Conservation (phyloP, 2,113 vertebrate genomes). For the Recurvirostra avosetta region DNA sequence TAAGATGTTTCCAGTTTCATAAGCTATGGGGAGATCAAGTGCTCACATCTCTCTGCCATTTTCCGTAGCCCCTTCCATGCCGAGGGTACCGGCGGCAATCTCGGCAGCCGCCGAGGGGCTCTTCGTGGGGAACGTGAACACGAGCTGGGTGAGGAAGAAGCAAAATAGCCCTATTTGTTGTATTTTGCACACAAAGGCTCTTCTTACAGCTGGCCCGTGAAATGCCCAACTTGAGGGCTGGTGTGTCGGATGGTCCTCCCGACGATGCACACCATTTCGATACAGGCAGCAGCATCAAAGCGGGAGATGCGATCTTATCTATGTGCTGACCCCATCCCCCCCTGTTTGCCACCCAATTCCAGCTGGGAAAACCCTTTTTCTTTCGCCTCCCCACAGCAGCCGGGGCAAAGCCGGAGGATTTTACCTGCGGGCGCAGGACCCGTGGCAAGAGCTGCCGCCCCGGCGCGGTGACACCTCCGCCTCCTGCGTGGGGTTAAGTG, state of each 20-base stretch:
- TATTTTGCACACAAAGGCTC: not conserved
- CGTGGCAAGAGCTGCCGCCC: not conserved
- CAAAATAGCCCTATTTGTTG: not conserved
- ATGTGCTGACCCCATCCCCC: not conserved
- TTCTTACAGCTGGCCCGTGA: not conserved
- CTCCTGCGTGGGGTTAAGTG: slow-evolving; percentile 15
- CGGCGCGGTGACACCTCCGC: not conserved
- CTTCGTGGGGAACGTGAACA: not conserved
- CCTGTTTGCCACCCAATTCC: not conserved
- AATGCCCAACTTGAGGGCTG: not conserved
- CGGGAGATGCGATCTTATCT: not conserved
- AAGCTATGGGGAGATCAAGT: slow-evolving; percentile 25
- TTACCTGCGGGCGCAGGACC: not conserved
- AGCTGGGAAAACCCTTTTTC: not conserved
- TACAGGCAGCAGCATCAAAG: not conserved
- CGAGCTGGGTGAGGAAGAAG: not conserved
- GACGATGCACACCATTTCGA: fast-evolving
- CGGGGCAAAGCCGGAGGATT: not conserved
- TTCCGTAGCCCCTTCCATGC: not conserved
- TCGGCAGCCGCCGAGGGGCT: not conserved
- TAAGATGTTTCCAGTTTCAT: slow-evolving; percentile 63
- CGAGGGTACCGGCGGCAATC: not conserved
- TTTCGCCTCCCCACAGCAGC: not conserved
- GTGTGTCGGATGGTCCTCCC: fast-evolving
- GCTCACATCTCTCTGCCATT: slow-evolving; percentile 10